Conservation (phyloP, 2,888 invertebrate species). For the Heliconius cydno region DNA sequence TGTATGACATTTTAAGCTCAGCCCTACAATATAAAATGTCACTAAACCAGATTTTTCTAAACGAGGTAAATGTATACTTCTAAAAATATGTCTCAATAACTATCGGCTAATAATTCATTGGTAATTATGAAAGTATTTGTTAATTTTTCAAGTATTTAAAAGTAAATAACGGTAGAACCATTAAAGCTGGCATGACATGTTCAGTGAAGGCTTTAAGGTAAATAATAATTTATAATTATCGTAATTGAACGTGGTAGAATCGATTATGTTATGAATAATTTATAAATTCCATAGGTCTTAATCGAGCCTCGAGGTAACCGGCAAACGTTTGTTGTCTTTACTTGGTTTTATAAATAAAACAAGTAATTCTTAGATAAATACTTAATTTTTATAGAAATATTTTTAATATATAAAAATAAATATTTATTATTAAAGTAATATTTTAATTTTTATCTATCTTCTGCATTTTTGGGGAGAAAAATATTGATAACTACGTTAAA, state of each 20-base stretch:
- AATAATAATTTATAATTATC: conserved; percentile 43
- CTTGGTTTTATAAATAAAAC: too few relatives aligned
- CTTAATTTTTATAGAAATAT: background rate
- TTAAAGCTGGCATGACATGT: conserved; percentile 29
- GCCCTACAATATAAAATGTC: background rate
- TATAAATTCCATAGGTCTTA: conserved; percentile 39
- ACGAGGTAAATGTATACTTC: background rate
- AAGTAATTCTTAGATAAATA: background rate
- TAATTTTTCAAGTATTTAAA: background rate
- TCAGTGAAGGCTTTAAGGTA: conserved; percentile 24
- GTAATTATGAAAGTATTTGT: background rate
- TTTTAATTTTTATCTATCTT: background rate
- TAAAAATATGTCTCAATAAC: background rate
- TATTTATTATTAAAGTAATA: too few relatives aligned
- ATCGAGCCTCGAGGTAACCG: conserved; percentile 34
- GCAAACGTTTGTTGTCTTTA: conserved; percentile 13
- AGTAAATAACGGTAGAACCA: background rate
- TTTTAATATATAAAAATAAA: background rate
- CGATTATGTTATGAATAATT: conserved; percentile 43
- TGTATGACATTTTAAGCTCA: background rate
- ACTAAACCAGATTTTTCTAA: background rate
- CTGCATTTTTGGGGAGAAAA: background rate
- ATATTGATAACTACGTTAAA: background rate
- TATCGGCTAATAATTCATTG: background rate
- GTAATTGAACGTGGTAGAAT: conserved; percentile 34